Percentiles rank a stretch among this genome's conserved stretches.
Evolutionary conservation across 1,140 invertebrate species (phyloP).

Genomic region (Trichomalopsis sarcophagae): DNA sequence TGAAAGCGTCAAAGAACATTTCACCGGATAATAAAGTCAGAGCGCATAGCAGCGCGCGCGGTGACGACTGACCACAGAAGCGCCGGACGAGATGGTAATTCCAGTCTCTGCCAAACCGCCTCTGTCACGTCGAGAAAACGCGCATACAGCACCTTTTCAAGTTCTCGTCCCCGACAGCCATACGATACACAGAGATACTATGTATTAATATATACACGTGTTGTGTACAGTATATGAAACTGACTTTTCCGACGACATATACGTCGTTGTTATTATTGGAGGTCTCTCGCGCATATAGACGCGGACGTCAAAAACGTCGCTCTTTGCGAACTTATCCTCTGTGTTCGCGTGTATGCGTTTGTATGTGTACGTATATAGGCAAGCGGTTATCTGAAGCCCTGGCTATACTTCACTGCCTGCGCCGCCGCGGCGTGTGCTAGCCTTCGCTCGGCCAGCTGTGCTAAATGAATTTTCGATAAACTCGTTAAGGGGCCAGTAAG

Average conservation of each 20-base stretch:
- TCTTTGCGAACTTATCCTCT: not conserved
- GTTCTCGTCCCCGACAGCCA: not conserved
- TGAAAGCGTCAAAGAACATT: constrained; percentile 23
- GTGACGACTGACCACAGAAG: not conserved
- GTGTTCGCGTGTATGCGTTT: not conserved
- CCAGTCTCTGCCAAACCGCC: not conserved
- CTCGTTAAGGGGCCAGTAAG: not conserved
- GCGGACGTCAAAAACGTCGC: not conserved
- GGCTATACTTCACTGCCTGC: too few species aligned
- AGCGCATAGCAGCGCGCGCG: not conserved
- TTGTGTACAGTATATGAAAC: not conserved
- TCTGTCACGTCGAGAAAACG: not conserved
- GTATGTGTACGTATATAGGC: not conserved
- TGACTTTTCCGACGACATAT: not conserved
- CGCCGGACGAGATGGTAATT: not conserved
- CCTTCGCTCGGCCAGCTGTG: not conserved
- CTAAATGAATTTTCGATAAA: constrained; percentile 37
- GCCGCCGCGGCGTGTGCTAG: not conserved
- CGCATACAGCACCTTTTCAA: too few species aligned
- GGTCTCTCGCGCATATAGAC: not conserved
- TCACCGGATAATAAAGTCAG: not conserved
- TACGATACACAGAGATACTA: not conserved
- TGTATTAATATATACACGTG: not conserved
- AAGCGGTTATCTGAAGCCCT: not conserved
- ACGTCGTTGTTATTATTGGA: not conserved